Conservation (phyloP, 2,888 invertebrate genomes). For the Zeuzera pyrina region DNA sequence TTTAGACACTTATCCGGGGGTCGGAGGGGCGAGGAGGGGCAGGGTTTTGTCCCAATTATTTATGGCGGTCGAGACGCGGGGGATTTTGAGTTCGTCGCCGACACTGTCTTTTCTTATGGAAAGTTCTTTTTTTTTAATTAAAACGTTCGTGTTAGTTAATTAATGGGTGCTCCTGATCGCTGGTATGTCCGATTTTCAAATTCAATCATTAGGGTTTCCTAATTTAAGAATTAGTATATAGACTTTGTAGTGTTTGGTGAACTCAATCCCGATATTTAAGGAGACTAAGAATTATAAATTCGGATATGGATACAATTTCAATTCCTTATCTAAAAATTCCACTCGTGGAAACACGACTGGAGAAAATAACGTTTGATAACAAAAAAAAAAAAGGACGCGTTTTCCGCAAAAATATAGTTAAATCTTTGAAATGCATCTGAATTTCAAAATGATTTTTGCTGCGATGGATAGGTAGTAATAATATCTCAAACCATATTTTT, state of each 20-base stretch:
- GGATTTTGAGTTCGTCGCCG: constrained; percentile 52
- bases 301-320: no score
- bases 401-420: no score
- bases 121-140: constrained; percentile 63
- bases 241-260: no score
- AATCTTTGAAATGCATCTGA: no score
- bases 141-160: constrained; percentile 67
- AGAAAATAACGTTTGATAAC: neutral
- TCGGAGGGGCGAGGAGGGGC: constrained; percentile 61
- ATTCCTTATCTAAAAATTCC: neutral
- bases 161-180: constrained; percentile 49
- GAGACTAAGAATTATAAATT: no score
- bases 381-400: no score
- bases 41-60: constrained; percentile 69
- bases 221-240: no score
- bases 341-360: constrained; percentile 1
- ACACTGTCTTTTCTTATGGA: constrained; percentile 60
- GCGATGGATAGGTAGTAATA: no score
- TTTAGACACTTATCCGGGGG: constrained; percentile 71
- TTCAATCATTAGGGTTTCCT: no score
- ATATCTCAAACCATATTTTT: no score
- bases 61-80: constrained; percentile 61
- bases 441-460: no score
- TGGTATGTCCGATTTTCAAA: constrained; percentile 22
- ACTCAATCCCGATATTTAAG: no score